Conservation (phyloP, 2,888 invertebrate genomes). For the Cephus pulcher region DNA sequence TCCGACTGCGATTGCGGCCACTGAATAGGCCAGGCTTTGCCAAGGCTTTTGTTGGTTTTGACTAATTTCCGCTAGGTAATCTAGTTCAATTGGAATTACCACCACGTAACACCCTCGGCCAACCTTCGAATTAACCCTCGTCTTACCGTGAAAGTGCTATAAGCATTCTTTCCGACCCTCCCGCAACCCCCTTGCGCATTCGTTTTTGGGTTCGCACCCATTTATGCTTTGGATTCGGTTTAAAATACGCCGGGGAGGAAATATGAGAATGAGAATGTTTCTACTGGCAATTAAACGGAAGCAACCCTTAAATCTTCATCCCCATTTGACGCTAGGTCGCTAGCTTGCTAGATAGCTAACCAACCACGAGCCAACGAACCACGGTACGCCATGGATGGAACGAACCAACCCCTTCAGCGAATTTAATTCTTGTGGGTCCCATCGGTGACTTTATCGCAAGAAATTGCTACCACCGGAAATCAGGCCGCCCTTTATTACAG, state of each 20-base stretch:
- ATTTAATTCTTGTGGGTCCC: slow-evolving; percentile 62
- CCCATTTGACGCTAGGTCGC: slow-evolving; percentile 30
- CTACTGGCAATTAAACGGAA: slow-evolving; percentile 6
- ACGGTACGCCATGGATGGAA: background rate
- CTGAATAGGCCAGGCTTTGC: slow-evolving; percentile 37
- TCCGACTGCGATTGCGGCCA: slow-evolving; percentile 58
- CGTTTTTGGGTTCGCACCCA: background rate
- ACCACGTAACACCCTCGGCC: slow-evolving; percentile 7
- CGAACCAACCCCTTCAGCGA: slow-evolving; percentile 47
- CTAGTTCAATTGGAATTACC: slow-evolving; percentile 47
- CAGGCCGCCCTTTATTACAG: slow-evolving; percentile 52
- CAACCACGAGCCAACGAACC: background rate
- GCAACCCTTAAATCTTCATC: slow-evolving; percentile 40
- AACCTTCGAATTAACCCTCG: background rate
- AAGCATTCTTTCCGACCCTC: background rate
- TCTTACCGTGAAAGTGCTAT: background rate
- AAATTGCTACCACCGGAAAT: slow-evolving; percentile 56
- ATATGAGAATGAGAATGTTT: background rate
- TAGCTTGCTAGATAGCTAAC: slow-evolving; percentile 1
- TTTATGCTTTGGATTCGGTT: background rate
- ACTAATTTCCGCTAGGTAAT: slow-evolving; percentile 60
- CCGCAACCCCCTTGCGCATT: background rate
- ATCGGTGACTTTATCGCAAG: slow-evolving; percentile 65
- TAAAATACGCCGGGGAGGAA: background rate
- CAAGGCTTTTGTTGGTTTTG: slow-evolving; percentile 58